Conservation (phyloP, 2,888 invertebrate species). For the Erebia ligea region DNA sequence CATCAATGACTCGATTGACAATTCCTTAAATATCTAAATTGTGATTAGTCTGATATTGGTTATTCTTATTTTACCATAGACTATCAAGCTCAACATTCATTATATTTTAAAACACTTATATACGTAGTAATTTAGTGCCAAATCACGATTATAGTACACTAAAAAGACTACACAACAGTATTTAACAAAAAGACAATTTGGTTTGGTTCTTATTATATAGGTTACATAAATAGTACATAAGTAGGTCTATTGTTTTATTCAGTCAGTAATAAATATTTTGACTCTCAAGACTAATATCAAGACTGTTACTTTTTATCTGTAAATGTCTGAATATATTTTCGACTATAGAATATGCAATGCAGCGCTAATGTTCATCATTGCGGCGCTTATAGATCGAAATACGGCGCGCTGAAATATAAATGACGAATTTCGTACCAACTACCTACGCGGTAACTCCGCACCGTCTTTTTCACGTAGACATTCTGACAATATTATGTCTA, state of each 20-base stretch:
- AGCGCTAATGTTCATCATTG: background rate
- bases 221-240: background rate
- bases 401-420: too few relatives aligned
- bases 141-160: slow-evolving; percentile 29
- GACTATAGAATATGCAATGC: background rate
- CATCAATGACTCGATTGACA: slow-evolving; percentile 41
- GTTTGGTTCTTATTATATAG: background rate
- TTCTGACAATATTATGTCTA: too few relatives aligned
- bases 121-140: slow-evolving; percentile 43
- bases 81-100: slow-evolving; percentile 50
- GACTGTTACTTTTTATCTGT: background rate
- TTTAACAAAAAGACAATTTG: slow-evolving; percentile 1
- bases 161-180: slow-evolving; percentile 21
- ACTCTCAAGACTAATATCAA: background rate
- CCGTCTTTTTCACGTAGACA: too few relatives aligned
- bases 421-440: too few relatives aligned
- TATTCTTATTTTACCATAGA: slow-evolving; percentile 32
- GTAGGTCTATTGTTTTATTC: background rate
- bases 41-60: slow-evolving; percentile 30
- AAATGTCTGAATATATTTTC: background rate
- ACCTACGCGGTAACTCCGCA: too few relatives aligned
- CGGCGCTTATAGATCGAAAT: too few relatives aligned
- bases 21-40: slow-evolving; percentile 30
- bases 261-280: background rate
- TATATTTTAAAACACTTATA: slow-evolving; percentile 42